Conservation (phyloP, 2,888 invertebrate genomes). For the Lithophane ornitopus region DNA sequence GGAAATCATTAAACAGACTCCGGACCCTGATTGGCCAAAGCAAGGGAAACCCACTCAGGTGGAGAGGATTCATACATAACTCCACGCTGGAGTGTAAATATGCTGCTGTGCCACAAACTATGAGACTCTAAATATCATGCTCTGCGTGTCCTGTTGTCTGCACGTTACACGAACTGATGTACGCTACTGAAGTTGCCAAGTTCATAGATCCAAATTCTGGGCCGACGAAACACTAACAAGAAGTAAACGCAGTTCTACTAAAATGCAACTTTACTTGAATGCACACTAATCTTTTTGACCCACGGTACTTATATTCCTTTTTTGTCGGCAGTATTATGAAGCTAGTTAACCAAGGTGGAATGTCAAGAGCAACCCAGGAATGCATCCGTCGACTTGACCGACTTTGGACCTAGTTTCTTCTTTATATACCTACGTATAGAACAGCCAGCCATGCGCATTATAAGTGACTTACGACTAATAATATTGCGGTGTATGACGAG, state of each 20-base stretch:
- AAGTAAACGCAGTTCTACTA: not conserved
- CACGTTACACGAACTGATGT: not conserved
- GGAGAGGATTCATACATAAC: not conserved
- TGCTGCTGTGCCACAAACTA: not conserved
- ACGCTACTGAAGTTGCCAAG: too few species aligned
- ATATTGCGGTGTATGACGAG: constrained; percentile 45
- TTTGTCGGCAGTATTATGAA: constrained; percentile 59
- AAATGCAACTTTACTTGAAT: not conserved
- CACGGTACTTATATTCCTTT: constrained; percentile 40
- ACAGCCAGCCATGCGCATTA: constrained; percentile 62
- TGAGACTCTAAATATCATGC: not conserved
- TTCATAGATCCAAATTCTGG: not conserved
- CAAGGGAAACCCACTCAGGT: not conserved
- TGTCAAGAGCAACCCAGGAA: constrained; percentile 80
- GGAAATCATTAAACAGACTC: not conserved
- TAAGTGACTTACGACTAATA: constrained; percentile 52
- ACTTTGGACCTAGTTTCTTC: constrained; percentile 74
- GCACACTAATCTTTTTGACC: constrained; percentile 9
- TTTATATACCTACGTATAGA: constrained; percentile 55
- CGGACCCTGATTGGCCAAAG: too few species aligned
- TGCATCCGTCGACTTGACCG: constrained; percentile 83
- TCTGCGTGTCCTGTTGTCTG: not conserved
- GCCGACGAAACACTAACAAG: not conserved
- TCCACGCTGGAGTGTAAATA: not conserved
- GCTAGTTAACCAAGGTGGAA: constrained; percentile 69